These are phyloP conservation scores for Temnothorax unifasciatus DNA, from an alignment of 2,888 invertebrate species.

Conservation along the genomic window DNA sequence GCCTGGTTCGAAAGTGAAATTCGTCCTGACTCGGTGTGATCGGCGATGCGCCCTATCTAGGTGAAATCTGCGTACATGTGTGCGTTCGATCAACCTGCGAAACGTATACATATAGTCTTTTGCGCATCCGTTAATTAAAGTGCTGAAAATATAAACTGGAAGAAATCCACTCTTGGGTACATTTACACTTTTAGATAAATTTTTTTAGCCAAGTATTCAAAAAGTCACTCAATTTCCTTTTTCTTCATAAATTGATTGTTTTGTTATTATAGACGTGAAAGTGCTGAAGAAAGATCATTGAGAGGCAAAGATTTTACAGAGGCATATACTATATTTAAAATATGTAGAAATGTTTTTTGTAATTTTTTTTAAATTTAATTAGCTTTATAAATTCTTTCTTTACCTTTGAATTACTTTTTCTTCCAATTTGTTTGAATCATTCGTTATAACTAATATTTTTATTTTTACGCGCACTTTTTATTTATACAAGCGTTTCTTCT, in stretches of 20 bases:
- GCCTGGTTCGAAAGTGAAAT: conserved; percentile 72
- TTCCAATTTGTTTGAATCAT: not conserved
- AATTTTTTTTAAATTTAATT: not conserved
- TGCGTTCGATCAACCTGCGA: conserved; percentile 36
- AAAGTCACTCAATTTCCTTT: not conserved
- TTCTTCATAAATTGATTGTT: not conserved
- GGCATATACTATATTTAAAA: not conserved
- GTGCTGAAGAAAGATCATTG: not conserved
- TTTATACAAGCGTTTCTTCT: not conserved
- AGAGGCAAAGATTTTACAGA: not conserved
- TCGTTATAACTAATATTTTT: not conserved
- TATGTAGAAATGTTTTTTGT: not conserved
- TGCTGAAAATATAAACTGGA: not conserved
- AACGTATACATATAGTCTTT: conserved; percentile 33
- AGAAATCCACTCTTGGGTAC: not conserved
- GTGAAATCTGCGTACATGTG: conserved; percentile 66
- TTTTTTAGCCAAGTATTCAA: not conserved
- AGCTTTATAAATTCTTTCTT: not conserved
- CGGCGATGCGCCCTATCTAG: conserved; percentile 65
- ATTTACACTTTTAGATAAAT: not conserved
- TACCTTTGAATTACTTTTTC: not conserved
- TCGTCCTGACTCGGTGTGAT: conserved; percentile 60
- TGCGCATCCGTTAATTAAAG: not conserved
- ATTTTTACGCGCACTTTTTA: not conserved
- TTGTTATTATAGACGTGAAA: not conserved